A percentile compares a stretch with the other conserved stretches of the same genome.
These are phyloP conservation scores for Castor canadensis DNA, from an alignment of 2,113 vertebrate species.

Conservation along the genomic window DNA sequence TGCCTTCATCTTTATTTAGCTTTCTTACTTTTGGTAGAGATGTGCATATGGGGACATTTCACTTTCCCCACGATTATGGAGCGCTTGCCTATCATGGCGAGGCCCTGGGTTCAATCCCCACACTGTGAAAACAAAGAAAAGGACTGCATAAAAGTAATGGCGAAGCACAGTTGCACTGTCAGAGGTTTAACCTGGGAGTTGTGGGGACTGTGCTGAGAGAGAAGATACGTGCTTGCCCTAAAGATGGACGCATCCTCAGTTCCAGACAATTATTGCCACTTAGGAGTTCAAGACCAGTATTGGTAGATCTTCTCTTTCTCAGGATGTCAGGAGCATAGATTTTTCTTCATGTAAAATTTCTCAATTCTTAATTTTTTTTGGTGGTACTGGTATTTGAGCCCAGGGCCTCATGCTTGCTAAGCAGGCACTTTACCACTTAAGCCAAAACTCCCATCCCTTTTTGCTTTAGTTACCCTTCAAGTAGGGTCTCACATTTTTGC, in stretches of 20 bases:
- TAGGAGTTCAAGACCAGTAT: neutral
- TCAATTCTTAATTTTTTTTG: no score
- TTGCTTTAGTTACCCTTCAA: no score
- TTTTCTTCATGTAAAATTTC: neutral
- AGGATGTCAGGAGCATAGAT: neutral
- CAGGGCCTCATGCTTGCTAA: neutral
- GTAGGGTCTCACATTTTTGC: no score
- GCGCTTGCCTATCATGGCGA: no score
- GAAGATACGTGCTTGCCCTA: neutral
- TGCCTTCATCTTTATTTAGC: neutral
- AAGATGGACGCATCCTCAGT: neutral
- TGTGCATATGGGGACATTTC: neutral
- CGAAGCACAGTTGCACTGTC: neutral
- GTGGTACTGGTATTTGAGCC: neutral
- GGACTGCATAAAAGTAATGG: neutral
- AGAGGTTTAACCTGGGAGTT: neutral
- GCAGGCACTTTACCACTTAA: neutral
- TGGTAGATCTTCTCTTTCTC: neutral
- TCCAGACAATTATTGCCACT: neutral
- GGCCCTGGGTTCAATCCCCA: neutral
- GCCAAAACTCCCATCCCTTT: neutral
- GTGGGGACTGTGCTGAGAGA: neutral
- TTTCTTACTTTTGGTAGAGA: neutral
- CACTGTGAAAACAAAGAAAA: no score
- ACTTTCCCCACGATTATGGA: neutral